Conservation (phyloP, 2,797 vertebrate genomes). For the Lophura swinhoii region DNA sequence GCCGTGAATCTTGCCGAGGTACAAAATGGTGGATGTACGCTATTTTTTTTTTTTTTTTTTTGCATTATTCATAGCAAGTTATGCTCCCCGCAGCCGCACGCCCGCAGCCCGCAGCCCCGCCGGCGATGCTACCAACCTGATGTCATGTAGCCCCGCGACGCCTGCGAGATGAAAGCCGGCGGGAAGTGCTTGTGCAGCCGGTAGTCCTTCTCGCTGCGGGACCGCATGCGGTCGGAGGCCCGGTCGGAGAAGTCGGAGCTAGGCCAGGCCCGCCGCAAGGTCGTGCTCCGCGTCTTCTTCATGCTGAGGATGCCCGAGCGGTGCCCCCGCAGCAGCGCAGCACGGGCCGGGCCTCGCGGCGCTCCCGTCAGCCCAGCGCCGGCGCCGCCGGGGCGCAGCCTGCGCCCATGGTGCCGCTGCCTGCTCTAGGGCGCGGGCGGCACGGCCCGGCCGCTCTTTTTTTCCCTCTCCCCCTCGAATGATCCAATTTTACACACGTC, state of each 20-base stretch:
- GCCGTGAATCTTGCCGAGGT: conserved; percentile 76
- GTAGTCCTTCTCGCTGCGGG: conserved; percentile 98
- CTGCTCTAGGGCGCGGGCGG: conserved; percentile 78
- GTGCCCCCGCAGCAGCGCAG: conserved; percentile 73
- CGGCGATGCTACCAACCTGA: conserved; percentile 79
- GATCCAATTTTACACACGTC: conserved; percentile 83
- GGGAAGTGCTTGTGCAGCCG: conserved; percentile 93
- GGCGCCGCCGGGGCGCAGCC: conserved; percentile 76
- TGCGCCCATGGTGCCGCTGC: conserved; percentile 73
- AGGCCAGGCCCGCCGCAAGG: conserved; percentile 95
- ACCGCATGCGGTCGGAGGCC: conserved; percentile 89
- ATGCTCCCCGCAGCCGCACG: not conserved
- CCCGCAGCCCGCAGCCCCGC: not conserved
- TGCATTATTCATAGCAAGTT: conserved; percentile 68
- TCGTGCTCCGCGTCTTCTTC: conserved; percentile 98
- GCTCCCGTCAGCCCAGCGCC: conserved; percentile 62
- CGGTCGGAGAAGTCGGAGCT: conserved; percentile 95
- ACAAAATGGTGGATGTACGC: conserved; percentile 85
- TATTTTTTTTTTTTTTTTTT: conserved; percentile 23
- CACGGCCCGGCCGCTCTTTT: conserved; percentile 74
- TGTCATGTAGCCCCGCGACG: conserved; percentile 88
- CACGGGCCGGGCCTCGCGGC: conserved; percentile 57
- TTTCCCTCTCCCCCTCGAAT: conserved; percentile 68
- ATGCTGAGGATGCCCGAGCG: conserved; percentile 88
- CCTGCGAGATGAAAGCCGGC: conserved; percentile 87